Conservation (phyloP, 1,140 invertebrate genomes). For the Parapsyche elsis region DNA sequence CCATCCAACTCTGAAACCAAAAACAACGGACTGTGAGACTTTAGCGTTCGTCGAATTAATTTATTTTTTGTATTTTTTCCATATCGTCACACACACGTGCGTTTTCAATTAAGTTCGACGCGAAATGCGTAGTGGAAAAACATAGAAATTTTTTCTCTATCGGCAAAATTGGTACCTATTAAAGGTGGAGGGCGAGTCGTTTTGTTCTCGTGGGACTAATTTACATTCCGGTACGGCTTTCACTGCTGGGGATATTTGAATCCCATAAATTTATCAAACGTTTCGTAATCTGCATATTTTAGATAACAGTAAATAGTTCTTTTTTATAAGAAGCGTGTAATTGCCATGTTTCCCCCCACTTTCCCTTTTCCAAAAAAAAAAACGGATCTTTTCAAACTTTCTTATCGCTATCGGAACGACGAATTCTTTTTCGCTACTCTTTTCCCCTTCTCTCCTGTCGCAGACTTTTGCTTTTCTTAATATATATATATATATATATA, state of each 20-base stretch:
- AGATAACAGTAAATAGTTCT: slow-evolving; percentile 38
- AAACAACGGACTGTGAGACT: too few relatives aligned
- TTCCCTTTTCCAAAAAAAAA: too few relatives aligned
- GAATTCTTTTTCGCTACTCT: neutral
- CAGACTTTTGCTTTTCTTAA: too few relatives aligned
- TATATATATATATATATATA: too few relatives aligned
- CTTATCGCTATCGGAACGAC: slow-evolving; percentile 1
- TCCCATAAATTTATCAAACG: slow-evolving; percentile 44
- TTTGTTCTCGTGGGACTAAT: slow-evolving; percentile 29
- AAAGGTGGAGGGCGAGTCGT: neutral
- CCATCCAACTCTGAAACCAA: too few relatives aligned
- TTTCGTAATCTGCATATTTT: slow-evolving; percentile 40
- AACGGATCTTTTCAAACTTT: slow-evolving; percentile 16
- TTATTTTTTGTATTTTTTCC: too few relatives aligned
- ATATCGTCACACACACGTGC: neutral
- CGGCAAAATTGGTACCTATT: neutral
- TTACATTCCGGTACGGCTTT: slow-evolving; percentile 38
- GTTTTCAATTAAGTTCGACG: neutral
- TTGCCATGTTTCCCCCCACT: neutral
- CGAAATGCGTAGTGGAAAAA: neutral
- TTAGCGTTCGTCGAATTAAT: too few relatives aligned
- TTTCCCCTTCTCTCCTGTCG: too few relatives aligned
- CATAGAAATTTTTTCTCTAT: neutral
- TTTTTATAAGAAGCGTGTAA: slow-evolving; percentile 28
- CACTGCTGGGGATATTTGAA: slow-evolving; percentile 40